Conservation (phyloP, 2,797 vertebrate genomes). For the Phalanger gymnotis region DNA sequence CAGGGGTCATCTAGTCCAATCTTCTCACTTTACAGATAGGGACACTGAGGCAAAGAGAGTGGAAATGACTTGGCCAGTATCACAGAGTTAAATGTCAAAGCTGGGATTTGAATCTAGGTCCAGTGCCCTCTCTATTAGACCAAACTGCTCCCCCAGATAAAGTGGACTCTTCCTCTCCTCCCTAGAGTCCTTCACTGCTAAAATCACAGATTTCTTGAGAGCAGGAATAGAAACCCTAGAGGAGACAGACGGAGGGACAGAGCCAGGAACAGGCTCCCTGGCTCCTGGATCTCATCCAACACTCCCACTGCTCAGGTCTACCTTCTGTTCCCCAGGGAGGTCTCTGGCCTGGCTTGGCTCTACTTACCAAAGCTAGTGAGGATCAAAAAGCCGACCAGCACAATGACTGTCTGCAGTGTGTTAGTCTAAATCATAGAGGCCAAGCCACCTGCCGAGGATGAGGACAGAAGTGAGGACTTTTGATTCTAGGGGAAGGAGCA, state of each 20-base stretch:
- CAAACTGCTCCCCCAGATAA: not conserved
- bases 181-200: not conserved
- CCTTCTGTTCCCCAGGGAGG: not conserved
- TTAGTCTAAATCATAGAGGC: slow-evolving; percentile 98
- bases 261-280: not conserved
- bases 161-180: not conserved
- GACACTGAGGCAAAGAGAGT: not conserved
- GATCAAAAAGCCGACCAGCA: slow-evolving; percentile 94
- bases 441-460: slow-evolving; percentile 89
- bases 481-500: not conserved
- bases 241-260: not conserved
- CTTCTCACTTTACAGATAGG: not conserved
- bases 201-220: not conserved
- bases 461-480: slow-evolving; percentile 12
- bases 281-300: not conserved
- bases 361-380: slow-evolving; percentile 93
- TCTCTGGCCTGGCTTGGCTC: not conserved
- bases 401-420: slow-evolving; percentile 94
- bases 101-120: not conserved
- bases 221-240: not conserved
- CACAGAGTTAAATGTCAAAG: not conserved
- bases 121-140: not conserved
- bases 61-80: not conserved
- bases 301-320: not conserved
- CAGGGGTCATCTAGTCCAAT: not conserved